phyloP scores from a whole-genome alignment of 2,113 vertebrate genomes.

The Nothocercus julius region DNA sequence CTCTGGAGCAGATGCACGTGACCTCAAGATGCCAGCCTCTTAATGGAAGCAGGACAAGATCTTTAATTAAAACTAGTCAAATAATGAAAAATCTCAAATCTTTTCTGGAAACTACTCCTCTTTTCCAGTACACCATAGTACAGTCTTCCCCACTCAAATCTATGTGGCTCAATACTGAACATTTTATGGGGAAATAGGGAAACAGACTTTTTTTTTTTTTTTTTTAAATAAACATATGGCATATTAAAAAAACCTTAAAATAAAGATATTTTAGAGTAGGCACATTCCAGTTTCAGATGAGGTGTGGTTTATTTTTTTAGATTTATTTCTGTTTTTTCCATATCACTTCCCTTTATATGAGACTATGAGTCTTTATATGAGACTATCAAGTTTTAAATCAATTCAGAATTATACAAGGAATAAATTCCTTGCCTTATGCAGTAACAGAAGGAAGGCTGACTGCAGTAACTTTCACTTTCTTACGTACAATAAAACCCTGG shows the following conservation, averaged over 20 bases:
- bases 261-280: background rate
- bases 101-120: background rate
- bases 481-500: constrained; percentile 41
- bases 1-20: background rate
- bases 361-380: background rate
- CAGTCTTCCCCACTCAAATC: background rate
- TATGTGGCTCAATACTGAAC: background rate
- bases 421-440: background rate
- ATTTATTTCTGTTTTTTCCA: background rate
- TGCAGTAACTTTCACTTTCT: constrained; percentile 25
- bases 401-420: constrained; percentile 15
- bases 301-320: background rate
- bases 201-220: constrained; percentile 5
- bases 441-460: constrained; percentile 12
- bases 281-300: background rate
- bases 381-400: constrained; percentile 28
- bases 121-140: background rate
- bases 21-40: constrained; percentile 24
- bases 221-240: background rate
- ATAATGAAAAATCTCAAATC: constrained; percentile 7
- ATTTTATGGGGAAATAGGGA: background rate
- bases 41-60: background rate
- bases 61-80: constrained; percentile 25
- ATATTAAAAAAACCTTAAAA: background rate
- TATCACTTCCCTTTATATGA: background rate